Base-by-base conservation (phyloP, 2,888 invertebrate species). In the Lasioglossum pauxillum region DNA sequence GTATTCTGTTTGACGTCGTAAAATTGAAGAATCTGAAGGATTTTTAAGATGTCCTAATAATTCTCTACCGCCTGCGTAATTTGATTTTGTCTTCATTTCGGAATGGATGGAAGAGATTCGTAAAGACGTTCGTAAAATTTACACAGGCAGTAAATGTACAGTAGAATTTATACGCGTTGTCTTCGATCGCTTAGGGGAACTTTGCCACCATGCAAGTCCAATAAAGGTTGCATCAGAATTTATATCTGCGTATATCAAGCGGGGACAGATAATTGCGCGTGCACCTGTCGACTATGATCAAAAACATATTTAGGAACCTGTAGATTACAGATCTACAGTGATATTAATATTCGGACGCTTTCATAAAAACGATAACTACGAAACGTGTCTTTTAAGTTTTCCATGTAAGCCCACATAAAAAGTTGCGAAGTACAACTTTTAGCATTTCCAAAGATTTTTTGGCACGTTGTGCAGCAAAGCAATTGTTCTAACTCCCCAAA, bases 141-240 rank as follows among this genome's bases (percentile, higher is more conserved):
- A 75, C 14, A 53, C 10, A 14, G 14, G 31, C 19, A 3, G 10
- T 73, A 31, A 75, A 75, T n/a, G 35, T 38, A 23, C 35, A 23
- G 16, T 5, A 1, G 23, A 3, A 75, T 75, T 53, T 10, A 53
- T 38, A 35, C 35, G n/a, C 10, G 53, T 14, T 7, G 53, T 53
- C 23, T 23, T 53, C 1, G 1, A 27, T 53, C 14, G 8, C 31
- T 4, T 27, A 41, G 27, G n/a, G 16, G 23, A 5, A 60, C 23
- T 31, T 71, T 78, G 38, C 31, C 38, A 14, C 46, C 38, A 12
- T 49, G 77, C 31, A 83, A 72, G 10, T 8, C 5, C 14, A 27
- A n/a, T 41, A 10, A 3, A 73, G 4, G 27, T 83, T 82, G 64
- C 83, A 46, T 82, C 83, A 74, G 74, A 83, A 46, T 41, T 38